A percentile compares a stretch with the other conserved stretches of the same genome.
Evolutionary conservation across 2,888 invertebrate species (phyloP).

Genomic region (Sesia bembeciformis): DNA sequence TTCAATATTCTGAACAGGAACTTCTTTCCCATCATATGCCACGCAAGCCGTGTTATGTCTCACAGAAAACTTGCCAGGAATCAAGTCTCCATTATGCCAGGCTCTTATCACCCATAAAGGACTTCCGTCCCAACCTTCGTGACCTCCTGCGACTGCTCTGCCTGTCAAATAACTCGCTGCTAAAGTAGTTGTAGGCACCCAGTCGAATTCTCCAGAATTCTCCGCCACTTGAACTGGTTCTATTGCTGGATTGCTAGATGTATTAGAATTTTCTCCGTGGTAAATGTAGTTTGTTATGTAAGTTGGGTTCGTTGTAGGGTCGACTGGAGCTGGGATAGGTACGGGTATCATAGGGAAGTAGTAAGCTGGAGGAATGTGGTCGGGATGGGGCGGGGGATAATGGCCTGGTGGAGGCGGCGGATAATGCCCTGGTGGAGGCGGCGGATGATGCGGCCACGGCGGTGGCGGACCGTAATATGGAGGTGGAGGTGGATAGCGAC

Average conservation of each 20-base stretch:
- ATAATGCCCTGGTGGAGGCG: constrained; percentile 10
- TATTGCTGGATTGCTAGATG: constrained; percentile 4
- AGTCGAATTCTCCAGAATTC: constrained; percentile 51
- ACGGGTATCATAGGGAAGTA: constrained; percentile 54
- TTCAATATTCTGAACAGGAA: constrained; percentile 60
- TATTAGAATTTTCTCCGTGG: constrained; percentile 38
- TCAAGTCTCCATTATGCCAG: constrained; percentile 57
- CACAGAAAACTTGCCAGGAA: constrained; percentile 63
- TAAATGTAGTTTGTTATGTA: constrained; percentile 64
- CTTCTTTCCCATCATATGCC: constrained; percentile 51
- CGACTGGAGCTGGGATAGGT: constrained; percentile 13
- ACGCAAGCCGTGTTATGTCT: constrained; percentile 56
- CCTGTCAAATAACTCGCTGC: constrained; percentile 44
- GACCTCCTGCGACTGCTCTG: constrained; percentile 57
- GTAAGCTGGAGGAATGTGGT: constrained; percentile 20
- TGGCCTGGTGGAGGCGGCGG: constrained; percentile 20
- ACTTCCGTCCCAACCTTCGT: constrained; percentile 67
- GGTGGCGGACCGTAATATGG: constrained; percentile 11
- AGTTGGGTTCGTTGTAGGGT: constrained; percentile 25
- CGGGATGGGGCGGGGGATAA: constrained; percentile 14
- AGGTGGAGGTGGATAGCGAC: not conserved
- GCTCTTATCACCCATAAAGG: constrained; percentile 64
- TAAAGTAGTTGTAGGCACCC: constrained; percentile 54
- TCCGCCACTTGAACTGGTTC: constrained; percentile 45
- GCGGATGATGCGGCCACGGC: constrained; percentile 9